phyloP scores from a whole-genome alignment of 2,888 invertebrate species.

The Sinhomidia bicolor region DNA sequence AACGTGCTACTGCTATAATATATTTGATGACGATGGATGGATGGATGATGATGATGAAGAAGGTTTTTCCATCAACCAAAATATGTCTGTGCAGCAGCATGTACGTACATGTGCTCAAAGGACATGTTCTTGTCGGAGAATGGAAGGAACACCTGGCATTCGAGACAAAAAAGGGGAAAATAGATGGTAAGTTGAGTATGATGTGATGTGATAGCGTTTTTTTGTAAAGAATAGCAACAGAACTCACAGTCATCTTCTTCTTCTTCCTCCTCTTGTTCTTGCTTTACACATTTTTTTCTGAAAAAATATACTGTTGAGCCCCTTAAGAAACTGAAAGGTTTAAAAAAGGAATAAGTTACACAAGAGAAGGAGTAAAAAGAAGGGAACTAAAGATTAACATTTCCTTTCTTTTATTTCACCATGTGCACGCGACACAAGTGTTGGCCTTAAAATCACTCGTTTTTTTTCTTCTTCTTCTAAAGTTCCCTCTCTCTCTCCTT shows the following conservation, averaged over 20 bases:
- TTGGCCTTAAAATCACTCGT: slow-evolving; percentile 64
- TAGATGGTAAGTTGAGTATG: no score
- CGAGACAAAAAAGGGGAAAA: slow-evolving; percentile 27
- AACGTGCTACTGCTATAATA: not conserved
- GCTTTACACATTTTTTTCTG: not conserved
- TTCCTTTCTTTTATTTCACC: slow-evolving; percentile 59
- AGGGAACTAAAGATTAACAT: slow-evolving; percentile 65
- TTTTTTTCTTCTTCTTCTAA: not conserved
- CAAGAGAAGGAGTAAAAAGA: not conserved
- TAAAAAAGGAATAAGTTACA: not conserved
- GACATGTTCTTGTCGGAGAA: slow-evolving; percentile 39
- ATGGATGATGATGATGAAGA: no score
- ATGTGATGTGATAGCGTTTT: not conserved
- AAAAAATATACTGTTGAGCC: not conserved
- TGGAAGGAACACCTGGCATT: slow-evolving; percentile 72
- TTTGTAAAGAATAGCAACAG: slow-evolving; percentile 12
- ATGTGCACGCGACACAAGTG: slow-evolving; percentile 75
- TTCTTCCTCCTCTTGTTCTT: not conserved
- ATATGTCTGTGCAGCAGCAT: slow-evolving; percentile 21
- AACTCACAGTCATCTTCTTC: not conserved
- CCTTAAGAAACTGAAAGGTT: slow-evolving; percentile 61
- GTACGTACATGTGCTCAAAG: slow-evolving; percentile 61
- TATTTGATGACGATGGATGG: slow-evolving; percentile 3
- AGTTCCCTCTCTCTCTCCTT: slow-evolving; percentile 21
- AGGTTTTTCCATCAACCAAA: slow-evolving; percentile 42